phyloP scores from a whole-genome alignment of 2,888 invertebrate genomes.

The Leuctra nigra region DNA sequence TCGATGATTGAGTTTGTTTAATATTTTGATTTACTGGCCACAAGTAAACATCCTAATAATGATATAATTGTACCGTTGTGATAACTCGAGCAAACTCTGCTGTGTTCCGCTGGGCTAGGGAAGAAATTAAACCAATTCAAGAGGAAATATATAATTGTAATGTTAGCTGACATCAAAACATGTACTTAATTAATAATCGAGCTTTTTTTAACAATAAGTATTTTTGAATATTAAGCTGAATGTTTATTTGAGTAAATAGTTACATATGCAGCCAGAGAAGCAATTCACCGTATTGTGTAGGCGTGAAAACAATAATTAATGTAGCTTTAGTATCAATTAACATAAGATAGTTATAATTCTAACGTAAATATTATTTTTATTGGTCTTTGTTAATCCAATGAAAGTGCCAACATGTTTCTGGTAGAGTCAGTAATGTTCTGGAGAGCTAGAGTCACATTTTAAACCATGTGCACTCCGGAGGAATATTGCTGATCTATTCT shows the following conservation, averaged over 20 bases:
- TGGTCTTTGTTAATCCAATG: too few relatives aligned
- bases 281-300: conserved; percentile 16
- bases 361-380: too few relatives aligned
- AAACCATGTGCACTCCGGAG: too few relatives aligned
- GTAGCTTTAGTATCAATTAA: too few relatives aligned
- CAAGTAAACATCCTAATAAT: conserved; percentile 19
- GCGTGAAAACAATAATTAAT: too few relatives aligned
- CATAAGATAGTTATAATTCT: too few relatives aligned
- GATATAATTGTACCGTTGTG: conserved; percentile 15
- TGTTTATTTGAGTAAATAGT: conserved; percentile 20
- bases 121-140: not conserved
- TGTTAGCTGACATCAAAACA: conserved; percentile 15
- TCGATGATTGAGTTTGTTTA: conserved; percentile 12
- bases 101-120: not conserved
- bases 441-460: too few relatives aligned
- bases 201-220: conserved; percentile 22
- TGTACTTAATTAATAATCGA: conserved; percentile 18
- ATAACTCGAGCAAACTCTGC: conserved; percentile 14
- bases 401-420: too few relatives aligned
- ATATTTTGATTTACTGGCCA: conserved; percentile 10
- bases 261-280: conserved; percentile 19
- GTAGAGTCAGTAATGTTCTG: too few relatives aligned
- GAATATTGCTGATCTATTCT: too few relatives aligned
- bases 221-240: conserved; percentile 22
- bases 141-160: conserved; percentile 12